Conservation (phyloP, 92 coral and sea anemone genomes). For the Parazoanthus darwini region DNA sequence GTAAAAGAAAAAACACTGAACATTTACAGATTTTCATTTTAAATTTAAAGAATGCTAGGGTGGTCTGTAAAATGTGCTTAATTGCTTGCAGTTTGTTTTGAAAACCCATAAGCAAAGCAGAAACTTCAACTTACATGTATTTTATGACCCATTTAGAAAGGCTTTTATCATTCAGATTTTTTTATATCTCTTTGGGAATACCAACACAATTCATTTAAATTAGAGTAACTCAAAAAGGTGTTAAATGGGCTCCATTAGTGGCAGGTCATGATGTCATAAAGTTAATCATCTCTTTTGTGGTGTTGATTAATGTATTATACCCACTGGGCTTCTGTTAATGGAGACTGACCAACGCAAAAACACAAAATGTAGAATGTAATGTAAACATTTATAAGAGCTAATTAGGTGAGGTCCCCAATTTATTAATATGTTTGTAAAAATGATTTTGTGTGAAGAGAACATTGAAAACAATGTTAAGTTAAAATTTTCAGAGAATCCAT, state of each 20-base stretch:
- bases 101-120: background rate
- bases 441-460: background rate
- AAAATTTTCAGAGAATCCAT: background rate
- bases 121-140: background rate
- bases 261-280: background rate
- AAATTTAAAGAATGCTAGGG: too few species aligned
- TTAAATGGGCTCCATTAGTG: constrained; percentile 10
- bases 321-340: background rate
- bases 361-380: background rate
- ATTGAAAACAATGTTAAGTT: background rate
- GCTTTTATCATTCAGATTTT: constrained; percentile 10
- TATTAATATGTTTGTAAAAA: background rate
- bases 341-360: background rate
- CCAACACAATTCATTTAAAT: background rate
- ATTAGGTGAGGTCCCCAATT: constrained; percentile 1
- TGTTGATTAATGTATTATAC: constrained; percentile 3
- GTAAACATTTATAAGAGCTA: background rate
- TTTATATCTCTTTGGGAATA: constrained; percentile 7
- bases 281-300: constrained; percentile 15
- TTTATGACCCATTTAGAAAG: background rate
- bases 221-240: background rate
- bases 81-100: background rate
- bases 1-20: too few species aligned
- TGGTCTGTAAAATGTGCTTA: background rate
- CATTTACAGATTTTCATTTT: too few species aligned